Percentiles rank a stretch among this genome's conserved stretches.
Conservation (phyloP, 2,888 invertebrate species). For the Alsophila aescularia region DNA sequence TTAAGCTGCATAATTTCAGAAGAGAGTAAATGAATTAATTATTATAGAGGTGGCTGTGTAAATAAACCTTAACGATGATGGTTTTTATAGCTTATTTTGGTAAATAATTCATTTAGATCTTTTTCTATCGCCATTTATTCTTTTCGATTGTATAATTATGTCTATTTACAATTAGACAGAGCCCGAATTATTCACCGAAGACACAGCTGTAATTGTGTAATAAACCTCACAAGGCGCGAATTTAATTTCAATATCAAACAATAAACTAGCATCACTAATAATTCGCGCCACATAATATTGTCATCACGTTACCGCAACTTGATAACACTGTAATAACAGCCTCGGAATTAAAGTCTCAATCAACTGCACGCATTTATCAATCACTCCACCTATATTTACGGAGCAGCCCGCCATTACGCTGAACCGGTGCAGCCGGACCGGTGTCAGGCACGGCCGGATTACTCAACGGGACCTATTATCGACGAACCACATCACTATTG, state of each 20-base stretch:
- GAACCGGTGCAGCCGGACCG: constrained; percentile 51
- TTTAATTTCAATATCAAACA: constrained; percentile 46
- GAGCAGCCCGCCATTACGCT: constrained; percentile 26
- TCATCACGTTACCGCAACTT: constrained; percentile 53
- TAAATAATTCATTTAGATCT: too few relatives aligned
- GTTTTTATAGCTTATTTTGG: too few relatives aligned
- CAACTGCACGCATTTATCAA: constrained; percentile 65
- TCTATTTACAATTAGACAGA: too few relatives aligned
- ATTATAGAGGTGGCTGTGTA: too few relatives aligned
- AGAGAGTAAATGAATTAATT: too few relatives aligned
- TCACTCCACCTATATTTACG: constrained; percentile 56
- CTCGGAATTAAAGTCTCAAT: constrained; percentile 68
- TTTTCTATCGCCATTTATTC: too few relatives aligned
- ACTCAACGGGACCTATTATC: constrained; percentile 67
- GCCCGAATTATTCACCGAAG: too few relatives aligned
- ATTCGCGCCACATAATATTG: constrained; percentile 55
- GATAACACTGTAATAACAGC: constrained; percentile 62
- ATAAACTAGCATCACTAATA: constrained; percentile 46
- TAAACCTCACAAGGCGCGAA: constrained; percentile 34
- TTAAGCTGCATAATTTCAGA: too few relatives aligned
- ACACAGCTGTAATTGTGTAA: constrained; percentile 25
- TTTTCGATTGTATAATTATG: too few relatives aligned
- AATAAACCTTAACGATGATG: too few relatives aligned
- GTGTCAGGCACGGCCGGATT: constrained; percentile 51
- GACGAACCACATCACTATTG: constrained; percentile 64